phyloP scores from a whole-genome alignment of 2,113 vertebrate genomes.

The Hyaena hyaena region DNA sequence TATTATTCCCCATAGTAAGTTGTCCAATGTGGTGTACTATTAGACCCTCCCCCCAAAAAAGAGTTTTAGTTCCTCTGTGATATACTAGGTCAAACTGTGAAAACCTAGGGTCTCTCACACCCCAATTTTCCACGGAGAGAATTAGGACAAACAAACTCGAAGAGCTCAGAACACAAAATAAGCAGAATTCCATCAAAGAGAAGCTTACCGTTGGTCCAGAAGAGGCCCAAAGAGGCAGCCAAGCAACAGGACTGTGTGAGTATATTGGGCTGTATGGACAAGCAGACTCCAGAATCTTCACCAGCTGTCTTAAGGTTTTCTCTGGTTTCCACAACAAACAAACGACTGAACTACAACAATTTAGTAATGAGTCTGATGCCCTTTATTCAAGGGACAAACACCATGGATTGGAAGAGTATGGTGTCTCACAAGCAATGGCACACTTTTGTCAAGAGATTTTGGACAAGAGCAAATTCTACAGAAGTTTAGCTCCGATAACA shows the following conservation, averaged over 20 bases:
- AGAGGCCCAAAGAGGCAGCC: accelerated
- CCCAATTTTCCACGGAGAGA: not conserved
- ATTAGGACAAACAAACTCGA: not conserved
- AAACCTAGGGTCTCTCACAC: not conserved
- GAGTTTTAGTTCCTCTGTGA: not conserved
- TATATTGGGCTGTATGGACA: accelerated
- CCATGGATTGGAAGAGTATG: not conserved
- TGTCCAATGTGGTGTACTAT: not conserved
- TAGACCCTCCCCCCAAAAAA: not conserved
- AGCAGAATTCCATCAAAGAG: not conserved
- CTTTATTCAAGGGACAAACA: not conserved
- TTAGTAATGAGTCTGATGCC: not conserved
- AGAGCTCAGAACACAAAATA: not conserved
- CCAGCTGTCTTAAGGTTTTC: not conserved
- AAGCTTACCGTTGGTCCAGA: not conserved
- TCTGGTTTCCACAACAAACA: not conserved
- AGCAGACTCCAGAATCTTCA: not conserved
- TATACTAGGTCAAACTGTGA: not conserved
- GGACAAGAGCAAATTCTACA: not conserved
- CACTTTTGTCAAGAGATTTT: not conserved
- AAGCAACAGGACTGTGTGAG: not conserved
- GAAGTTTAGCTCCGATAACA: not conserved
- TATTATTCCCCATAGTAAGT: not conserved
- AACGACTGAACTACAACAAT: not conserved
- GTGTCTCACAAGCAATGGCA: not conserved